Base-by-base conservation (phyloP, 2,888 invertebrate genomes). In the Drosophila nr. perissopoda region DNA sequence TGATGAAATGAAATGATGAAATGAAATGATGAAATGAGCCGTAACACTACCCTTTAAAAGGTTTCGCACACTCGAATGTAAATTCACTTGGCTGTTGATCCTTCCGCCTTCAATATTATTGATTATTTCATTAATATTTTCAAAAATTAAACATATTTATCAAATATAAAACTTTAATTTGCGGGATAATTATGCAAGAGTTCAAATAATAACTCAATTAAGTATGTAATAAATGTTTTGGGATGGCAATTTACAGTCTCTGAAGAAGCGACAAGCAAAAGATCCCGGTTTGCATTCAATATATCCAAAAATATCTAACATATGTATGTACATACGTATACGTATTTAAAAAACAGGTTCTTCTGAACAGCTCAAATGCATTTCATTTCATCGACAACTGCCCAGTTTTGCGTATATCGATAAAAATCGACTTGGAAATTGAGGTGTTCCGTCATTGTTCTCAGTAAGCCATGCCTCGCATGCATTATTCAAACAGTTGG, bases 241-340 rank as follows among this genome's bases (percentile, higher is more conserved):
- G 40, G n/a, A 4, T 40, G 4, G 10, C 4, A n/a, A 40, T 10
- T n/a, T n/a, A 4, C n/a, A 40, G n/a, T n/a, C 10, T 11, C 40
- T 21, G 40, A 40, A n/a, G 10, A 3, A 38, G 38, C 3, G 18
- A 40, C 10, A 8, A 40, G 1, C n/a, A n/a, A 40, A 40, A 2
- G 38, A 18, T 8, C 8, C 8, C 8, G 8, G 18, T 18, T 8
- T 38, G n/a, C 38, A 38, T 38, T 38, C 38, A 4, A 8, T 8
- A 3, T 42, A 21, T 1, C 13, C 13, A 3, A 38, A 21, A 4
- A 13, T 21, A 7, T 21, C n/a, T n/a, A n/a, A n/a, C n/a, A n/a
- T n/a, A n/a, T n/a, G n/a, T n/a, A n/a, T n/a, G 0, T 6, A 6
- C 0, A 2, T 7, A 8, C 1, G 4, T 13, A 13, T 40, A n/a